A percentile compares a stretch with the other conserved stretches of the same genome.
phyloP scores from a whole-genome alignment of 2,113 vertebrate genomes.

The Zosterops pallidus region DNA sequence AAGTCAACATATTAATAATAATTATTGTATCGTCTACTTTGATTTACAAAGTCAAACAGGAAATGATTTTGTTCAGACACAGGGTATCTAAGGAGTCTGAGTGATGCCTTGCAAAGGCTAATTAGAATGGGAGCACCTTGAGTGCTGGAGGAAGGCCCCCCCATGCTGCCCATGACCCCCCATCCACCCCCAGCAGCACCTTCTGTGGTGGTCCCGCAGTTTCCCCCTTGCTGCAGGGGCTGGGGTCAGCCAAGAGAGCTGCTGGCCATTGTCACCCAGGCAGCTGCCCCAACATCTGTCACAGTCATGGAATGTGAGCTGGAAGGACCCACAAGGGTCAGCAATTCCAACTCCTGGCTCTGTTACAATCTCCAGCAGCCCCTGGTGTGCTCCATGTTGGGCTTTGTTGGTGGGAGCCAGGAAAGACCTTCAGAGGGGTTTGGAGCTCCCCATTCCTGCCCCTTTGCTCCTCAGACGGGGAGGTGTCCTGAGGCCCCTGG shows the following conservation, averaged over 20 bases:
- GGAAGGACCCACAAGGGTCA: neutral
- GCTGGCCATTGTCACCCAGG: neutral
- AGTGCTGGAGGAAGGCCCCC: neutral
- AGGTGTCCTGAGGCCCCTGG: neutral
- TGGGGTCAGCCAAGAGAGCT: neutral
- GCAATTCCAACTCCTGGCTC: neutral
- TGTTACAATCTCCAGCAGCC: neutral
- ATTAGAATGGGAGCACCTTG: neutral
- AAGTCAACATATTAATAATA: slow-evolving; percentile 68
- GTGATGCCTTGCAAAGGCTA: neutral
- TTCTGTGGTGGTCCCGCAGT: neutral
- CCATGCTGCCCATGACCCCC: neutral
- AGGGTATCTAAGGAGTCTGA: neutral
- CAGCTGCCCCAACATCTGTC: neutral
- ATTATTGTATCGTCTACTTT: slow-evolving; percentile 59
- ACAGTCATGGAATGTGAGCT: neutral
- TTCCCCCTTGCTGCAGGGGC: neutral
- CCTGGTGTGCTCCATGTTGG: accelerated
- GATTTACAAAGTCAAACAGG: slow-evolving; percentile 61
- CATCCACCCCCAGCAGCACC: neutral
- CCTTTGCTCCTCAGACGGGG: neutral
- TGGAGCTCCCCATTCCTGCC: neutral
- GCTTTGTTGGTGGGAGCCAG: neutral
- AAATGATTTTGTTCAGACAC: slow-evolving; percentile 12
- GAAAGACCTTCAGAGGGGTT: neutral